Conservation (phyloP, 2,113 vertebrate species). For the Girardinichthys multiradiatus region DNA sequence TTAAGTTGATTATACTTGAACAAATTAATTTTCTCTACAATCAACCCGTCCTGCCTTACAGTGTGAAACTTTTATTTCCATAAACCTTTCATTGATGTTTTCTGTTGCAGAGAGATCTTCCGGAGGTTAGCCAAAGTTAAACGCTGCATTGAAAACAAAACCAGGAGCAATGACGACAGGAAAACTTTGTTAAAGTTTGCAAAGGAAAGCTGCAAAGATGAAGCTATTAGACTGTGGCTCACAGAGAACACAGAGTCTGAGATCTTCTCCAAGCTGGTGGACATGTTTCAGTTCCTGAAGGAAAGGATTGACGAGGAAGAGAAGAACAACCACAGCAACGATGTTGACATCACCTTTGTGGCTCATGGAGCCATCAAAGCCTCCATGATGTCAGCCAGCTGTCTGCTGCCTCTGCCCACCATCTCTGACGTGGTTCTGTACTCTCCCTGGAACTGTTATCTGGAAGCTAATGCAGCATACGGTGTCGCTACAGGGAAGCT, state of each 20-base stretch:
- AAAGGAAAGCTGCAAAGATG: background rate
- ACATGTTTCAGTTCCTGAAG: slow-evolving; percentile 4
- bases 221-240: background rate
- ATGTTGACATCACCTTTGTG: background rate
- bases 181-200: background rate
- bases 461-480: background rate
- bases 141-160: background rate
- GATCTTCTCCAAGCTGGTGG: background rate
- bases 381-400: slow-evolving; percentile 14
- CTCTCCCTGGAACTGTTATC: slow-evolving; percentile 12
- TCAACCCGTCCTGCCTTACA: too few relatives aligned
- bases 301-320: background rate
- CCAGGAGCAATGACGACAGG: background rate
- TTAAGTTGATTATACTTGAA: too few relatives aligned
- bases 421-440: background rate
- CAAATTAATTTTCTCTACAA: too few relatives aligned
- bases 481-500: background rate
- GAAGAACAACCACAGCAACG: background rate
- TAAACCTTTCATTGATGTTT: background rate
- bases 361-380: background rate
- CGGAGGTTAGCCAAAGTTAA: background rate
- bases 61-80: too few relatives aligned
- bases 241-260: background rate
- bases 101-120: background rate
- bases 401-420: slow-evolving; percentile 14